Evolutionary conservation across 1,140 invertebrate genomes (phyloP).

Genomic region (Pararge aegeria): DNA sequence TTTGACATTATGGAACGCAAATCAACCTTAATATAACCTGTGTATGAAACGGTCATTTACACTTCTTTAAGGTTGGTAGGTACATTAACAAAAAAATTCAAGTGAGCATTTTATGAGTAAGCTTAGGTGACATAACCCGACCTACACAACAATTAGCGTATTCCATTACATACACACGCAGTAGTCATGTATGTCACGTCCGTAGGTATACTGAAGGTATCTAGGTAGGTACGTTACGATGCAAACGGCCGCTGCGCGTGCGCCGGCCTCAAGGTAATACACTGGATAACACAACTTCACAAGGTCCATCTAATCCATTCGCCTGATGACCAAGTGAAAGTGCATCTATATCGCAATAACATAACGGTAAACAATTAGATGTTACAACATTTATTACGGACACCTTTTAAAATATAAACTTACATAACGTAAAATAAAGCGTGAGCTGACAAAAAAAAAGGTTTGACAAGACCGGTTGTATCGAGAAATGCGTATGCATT

Average conservation of each 20-base stretch:
- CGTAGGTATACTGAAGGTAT: slow-evolving; percentile 21
- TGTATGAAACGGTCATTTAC: neutral
- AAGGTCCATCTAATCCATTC: slow-evolving; percentile 68
- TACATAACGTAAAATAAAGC: neutral
- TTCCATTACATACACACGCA: too few species aligned
- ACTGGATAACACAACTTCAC: slow-evolving; percentile 36
- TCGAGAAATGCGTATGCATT: slow-evolving; percentile 2
- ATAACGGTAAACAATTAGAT: neutral
- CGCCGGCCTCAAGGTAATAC: slow-evolving; percentile 57
- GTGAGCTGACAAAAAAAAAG: neutral
- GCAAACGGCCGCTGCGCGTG: slow-evolving; percentile 30
- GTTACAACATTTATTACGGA: neutral
- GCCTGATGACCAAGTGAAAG: slow-evolving; percentile 64
- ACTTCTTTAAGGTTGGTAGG: neutral
- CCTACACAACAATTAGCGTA: slow-evolving; percentile 8
- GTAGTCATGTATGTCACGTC: slow-evolving; percentile 21
- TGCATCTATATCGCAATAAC: slow-evolving; percentile 20
- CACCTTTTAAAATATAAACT: neutral
- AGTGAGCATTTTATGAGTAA: neutral
- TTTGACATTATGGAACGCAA: too few species aligned
- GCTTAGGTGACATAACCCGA: slow-evolving; percentile 13
- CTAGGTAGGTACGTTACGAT: neutral
- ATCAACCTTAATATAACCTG: neutral
- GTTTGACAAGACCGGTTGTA: slow-evolving; percentile 7
- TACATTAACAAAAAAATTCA: neutral